These are phyloP conservation scores for Strix aluco DNA, from an alignment of 2,113 vertebrate genomes.

Conservation along the genomic window DNA sequence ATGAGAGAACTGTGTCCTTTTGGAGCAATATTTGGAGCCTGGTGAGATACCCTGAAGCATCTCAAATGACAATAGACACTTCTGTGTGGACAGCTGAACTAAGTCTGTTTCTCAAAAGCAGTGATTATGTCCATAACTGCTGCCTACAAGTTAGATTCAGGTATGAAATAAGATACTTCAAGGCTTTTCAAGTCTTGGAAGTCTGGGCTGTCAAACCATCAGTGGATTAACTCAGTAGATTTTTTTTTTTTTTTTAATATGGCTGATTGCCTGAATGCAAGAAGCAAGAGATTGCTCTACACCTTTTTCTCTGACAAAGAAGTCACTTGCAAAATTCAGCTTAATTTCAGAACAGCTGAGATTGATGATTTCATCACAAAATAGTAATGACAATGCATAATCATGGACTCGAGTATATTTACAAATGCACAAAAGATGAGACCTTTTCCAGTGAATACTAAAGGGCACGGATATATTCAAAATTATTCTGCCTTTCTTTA, in stretches of 20 bases:
- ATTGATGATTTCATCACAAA: conserved; percentile 3
- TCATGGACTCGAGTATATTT: neutral
- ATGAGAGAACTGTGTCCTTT: neutral
- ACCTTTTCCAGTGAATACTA: neutral
- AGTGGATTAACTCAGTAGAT: neutral
- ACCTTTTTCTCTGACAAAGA: neutral
- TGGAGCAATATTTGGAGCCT: neutral
- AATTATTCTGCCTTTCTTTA: conserved; percentile 15
- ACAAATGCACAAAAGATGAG: neutral
- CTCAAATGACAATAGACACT: neutral
- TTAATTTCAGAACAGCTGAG: neutral
- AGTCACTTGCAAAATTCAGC: neutral
- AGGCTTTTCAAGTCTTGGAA: neutral
- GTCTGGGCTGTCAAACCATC: neutral
- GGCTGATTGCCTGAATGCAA: neutral
- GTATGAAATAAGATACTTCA: neutral
- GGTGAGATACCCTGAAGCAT: neutral
- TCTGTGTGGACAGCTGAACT: neutral
- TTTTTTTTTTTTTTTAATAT: neutral
- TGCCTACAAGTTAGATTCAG: neutral
- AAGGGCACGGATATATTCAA: neutral
- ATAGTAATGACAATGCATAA: conserved; percentile 13
- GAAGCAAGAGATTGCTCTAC: neutral
- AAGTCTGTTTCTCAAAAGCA: neutral
- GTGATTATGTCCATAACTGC: neutral